phyloP scores from a whole-genome alignment of 2,797 vertebrate genomes.

The Bradypus variegatus region DNA sequence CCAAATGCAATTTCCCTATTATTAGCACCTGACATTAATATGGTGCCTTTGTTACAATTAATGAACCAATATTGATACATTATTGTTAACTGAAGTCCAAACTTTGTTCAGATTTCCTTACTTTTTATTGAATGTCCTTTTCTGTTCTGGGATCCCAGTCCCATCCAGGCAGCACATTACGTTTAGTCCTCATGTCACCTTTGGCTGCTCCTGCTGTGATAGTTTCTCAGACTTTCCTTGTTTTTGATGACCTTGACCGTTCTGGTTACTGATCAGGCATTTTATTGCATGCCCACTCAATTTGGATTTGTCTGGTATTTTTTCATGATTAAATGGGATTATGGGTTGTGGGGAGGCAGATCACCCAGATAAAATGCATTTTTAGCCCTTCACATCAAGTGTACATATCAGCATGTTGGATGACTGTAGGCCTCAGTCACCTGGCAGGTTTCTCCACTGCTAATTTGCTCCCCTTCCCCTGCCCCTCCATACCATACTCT shows the following conservation, averaged over 20 bases:
- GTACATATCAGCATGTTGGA: neutral
- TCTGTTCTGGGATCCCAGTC: neutral
- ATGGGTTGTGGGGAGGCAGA: neutral
- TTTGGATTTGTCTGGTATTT: neutral
- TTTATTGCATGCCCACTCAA: neutral
- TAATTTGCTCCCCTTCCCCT: too few species aligned
- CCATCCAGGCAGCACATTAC: neutral
- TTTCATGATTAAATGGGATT: neutral
- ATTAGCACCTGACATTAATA: neutral
- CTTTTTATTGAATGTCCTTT: neutral
- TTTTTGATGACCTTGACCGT: neutral
- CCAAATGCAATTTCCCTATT: neutral
- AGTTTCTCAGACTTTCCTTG: neutral
- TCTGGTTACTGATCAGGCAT: neutral
- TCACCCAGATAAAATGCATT: neutral
- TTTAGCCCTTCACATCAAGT: neutral
- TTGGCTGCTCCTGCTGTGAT: neutral
- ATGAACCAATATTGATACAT: neutral
- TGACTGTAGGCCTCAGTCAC: neutral
- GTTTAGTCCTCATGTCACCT: neutral
- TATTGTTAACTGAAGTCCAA: neutral
- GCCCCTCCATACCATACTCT: neutral
- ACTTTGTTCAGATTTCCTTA: neutral
- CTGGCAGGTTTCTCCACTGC: neutral
- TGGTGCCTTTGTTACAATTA: neutral